These are phyloP conservation scores for Pygoscelis adeliae DNA, from an alignment of 2,113 vertebrate genomes.

Conservation along the genomic window DNA sequence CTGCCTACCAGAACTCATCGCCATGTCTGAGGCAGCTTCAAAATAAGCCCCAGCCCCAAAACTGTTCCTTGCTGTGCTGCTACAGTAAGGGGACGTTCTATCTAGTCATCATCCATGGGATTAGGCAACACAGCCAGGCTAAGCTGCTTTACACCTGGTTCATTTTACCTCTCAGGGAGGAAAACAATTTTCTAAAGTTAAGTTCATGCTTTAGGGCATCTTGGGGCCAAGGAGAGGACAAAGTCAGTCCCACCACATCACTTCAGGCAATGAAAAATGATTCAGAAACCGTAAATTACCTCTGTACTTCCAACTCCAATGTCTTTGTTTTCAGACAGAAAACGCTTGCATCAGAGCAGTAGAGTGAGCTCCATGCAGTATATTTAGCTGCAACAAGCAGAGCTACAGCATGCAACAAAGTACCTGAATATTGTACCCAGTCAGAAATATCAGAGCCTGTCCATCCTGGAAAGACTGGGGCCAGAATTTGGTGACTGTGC, in stretches of 20 bases:
- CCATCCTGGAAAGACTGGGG: neutral
- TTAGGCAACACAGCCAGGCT: neutral
- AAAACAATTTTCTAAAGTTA: neutral
- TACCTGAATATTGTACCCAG: neutral
- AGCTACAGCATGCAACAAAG: neutral
- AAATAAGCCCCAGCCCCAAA: neutral
- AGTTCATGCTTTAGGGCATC: neutral
- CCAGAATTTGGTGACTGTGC: neutral
- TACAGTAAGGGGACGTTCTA: neutral
- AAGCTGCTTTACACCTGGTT: neutral
- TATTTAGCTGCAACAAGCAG: conserved; percentile 20
- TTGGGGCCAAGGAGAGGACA: neutral
- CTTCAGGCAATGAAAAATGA: neutral
- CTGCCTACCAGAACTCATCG: neutral
- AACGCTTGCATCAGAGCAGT: neutral
- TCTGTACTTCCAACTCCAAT: neutral
- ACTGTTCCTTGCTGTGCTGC: neutral
- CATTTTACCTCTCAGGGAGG: neutral
- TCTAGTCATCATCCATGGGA: neutral
- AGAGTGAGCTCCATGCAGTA: neutral
- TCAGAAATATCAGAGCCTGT: neutral
- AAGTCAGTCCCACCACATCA: neutral
- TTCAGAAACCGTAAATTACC: neutral
- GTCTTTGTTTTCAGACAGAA: neutral
- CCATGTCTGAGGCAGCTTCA: neutral